phyloP scores from a whole-genome alignment of 2,797 vertebrate genomes.

The Amazona ochrocephala region DNA sequence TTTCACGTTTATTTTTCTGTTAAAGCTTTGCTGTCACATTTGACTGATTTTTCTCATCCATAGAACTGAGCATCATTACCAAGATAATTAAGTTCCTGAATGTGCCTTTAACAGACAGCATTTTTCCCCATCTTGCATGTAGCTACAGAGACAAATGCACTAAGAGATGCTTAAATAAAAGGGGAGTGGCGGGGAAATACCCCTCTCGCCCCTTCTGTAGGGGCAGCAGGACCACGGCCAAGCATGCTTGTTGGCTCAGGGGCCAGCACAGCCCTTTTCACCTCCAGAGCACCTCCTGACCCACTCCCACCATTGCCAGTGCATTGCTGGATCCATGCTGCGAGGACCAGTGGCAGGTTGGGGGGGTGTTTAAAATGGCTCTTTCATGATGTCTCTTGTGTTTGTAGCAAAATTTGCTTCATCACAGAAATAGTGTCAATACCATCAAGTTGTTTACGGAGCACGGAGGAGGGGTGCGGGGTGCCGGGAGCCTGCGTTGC shows the following conservation, averaged over 20 bases:
- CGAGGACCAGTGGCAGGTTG: background rate
- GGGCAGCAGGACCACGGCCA: background rate
- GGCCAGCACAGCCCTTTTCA: background rate
- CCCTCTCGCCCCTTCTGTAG: background rate
- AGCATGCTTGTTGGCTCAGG: background rate
- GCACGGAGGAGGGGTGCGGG: background rate
- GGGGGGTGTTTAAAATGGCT: background rate
- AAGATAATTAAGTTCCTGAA: constrained; percentile 50
- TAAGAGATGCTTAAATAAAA: background rate
- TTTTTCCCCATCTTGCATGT: constrained; percentile 21
- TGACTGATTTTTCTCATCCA: constrained; percentile 6
- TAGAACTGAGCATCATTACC: constrained; percentile 24
- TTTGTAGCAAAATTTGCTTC: background rate
- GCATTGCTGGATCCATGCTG: background rate
- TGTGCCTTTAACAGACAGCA: background rate
- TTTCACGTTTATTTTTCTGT: background rate
- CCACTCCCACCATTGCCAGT: background rate
- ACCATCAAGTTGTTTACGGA: constrained; percentile 35
- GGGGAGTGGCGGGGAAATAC: background rate
- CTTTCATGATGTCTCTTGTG: background rate
- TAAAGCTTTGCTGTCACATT: background rate
- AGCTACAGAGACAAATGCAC: background rate
- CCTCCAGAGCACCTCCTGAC: background rate
- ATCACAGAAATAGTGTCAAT: background rate
- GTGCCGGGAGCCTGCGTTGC: background rate